Base-by-base conservation (phyloP, 2,797 vertebrate genomes). In the Enteromius unitaeniatus region DNA sequence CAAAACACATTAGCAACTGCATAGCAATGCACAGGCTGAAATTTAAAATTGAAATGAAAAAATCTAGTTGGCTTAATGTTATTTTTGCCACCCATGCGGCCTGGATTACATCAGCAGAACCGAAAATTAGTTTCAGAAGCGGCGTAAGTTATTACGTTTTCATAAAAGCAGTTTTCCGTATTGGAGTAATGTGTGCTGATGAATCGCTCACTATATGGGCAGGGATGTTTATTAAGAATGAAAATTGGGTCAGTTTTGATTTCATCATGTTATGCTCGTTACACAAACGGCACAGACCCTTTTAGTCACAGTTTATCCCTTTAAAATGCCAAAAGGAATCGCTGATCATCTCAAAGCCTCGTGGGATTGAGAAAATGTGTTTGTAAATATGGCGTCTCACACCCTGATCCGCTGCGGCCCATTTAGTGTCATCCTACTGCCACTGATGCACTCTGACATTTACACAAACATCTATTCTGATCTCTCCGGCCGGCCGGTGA, bases 381-480 rank as follows among this genome's bases (percentile, higher is more conserved):
- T 80, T 80, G 15, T 40, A 34, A 58, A 55, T 19, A 55, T 28
- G 34, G 47, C 15, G 26, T 58, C 78, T 80, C 34, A 80, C 78
- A 58, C 51, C 67, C 67, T 23, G 26, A 62, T 73, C 79, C 5
- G 40, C 68, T 47, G 68, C 15, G 55, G 67, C 67, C 79, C 28
- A 53, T 81, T 72, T 34, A 49, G 26, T 34, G 40, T 73, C 40
- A n/a, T 62, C 26, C 68, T 47, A 34, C 62, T 19, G 6, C 53
- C 7, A 14, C 37, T 60, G 42, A 81, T 81, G 68, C 68, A 34
- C 40, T 81, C 11, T 72, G 79, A 45, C 68, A 62, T 72, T 47
- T n/a, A 81, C 40, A 60, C 17, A 81, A 62, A 34, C 68, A 72
- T 34, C 67, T 72, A 45, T 72, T 17, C 53, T 47, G 79, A 81